Evolutionary conservation across 2,797 vertebrate species (phyloP).

Genomic region (Lycodopsis pacificus): DNA sequence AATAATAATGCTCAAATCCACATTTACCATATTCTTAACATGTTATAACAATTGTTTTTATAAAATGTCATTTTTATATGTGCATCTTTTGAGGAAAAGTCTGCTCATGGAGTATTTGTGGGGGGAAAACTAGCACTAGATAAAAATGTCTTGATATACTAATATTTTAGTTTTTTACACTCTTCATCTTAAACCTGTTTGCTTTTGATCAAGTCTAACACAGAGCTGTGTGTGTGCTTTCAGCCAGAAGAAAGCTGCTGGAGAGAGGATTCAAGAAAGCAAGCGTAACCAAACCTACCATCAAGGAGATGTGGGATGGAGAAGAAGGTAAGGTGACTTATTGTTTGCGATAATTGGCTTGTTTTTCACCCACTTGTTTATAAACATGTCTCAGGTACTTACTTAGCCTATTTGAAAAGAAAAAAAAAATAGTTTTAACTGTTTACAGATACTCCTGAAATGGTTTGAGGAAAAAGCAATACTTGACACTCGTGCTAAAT

Average conservation of each 20-base stretch:
- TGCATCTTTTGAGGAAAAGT: neutral
- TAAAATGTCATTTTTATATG: neutral
- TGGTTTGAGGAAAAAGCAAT: neutral
- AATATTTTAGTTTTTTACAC: neutral
- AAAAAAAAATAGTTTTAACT: neutral
- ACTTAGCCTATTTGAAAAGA: neutral
- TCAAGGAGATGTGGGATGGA: conserved; percentile 92
- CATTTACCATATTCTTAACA: neutral
- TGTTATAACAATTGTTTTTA: neutral
- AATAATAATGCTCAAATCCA: neutral
- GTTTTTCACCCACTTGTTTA: neutral
- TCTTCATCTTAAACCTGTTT: conserved; percentile 10
- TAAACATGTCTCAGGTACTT: neutral
- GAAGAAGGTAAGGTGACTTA: conserved; percentile 83
- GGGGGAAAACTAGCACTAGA: neutral
- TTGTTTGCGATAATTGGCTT: neutral
- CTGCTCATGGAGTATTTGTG: neutral
- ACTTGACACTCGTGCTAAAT: conserved; percentile 16
- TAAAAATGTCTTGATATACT: neutral
- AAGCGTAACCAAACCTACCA: conserved; percentile 74
- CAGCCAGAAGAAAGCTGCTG: conserved; percentile 81
- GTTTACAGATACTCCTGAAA: conserved; percentile 2
- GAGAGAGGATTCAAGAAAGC: conserved; percentile 84
- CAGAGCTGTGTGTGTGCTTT: conserved; percentile 55
- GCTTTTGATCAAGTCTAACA: conserved; percentile 11